Percentiles rank a stretch among this genome's conserved stretches.
These are phyloP conservation scores for Leucophenga montana DNA, from an alignment of 2,888 invertebrate species.

Conservation along the genomic window DNA sequence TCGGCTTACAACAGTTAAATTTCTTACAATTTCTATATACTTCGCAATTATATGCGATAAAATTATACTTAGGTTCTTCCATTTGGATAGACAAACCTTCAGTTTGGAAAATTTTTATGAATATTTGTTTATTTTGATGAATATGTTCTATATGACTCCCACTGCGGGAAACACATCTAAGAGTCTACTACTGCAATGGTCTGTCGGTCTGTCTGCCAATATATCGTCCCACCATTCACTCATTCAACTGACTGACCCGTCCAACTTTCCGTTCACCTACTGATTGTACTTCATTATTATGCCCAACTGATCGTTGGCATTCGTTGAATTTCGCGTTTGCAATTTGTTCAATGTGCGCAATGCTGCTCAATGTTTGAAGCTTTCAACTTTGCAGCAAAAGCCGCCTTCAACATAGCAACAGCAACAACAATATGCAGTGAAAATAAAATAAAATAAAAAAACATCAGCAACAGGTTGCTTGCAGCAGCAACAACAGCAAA, in stretches of 20 bases:
- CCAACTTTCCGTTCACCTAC: too few species aligned
- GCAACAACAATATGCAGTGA: not conserved
- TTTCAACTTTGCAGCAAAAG: not conserved
- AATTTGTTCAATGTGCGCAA: conserved; percentile 66
- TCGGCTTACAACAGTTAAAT: too few species aligned
- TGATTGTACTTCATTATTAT: conserved; percentile 70
- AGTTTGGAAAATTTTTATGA: too few species aligned
- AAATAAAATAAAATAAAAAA: too few species aligned
- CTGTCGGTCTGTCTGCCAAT: not conserved
- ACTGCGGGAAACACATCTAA: conserved; percentile 2
- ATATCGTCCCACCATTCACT: too few species aligned
- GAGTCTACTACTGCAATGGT: not conserved
- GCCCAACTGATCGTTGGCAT: conserved; percentile 69
- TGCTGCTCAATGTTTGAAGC: conserved; percentile 23
- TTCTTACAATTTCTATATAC: too few species aligned
- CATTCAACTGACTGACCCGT: conserved; percentile 24
- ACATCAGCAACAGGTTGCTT: conserved; percentile 21
- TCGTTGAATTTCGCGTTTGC: conserved; percentile 69
- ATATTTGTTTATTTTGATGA: too few species aligned
- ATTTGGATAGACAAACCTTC: too few species aligned
- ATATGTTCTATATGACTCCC: too few species aligned
- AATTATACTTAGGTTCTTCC: too few species aligned
- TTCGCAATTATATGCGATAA: too few species aligned
- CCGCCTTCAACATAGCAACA: not conserved
- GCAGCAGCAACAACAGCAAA: conserved; percentile 7